These are phyloP conservation scores for Euglossa dilemma DNA, from an alignment of 1,140 invertebrate genomes.

Conservation along the genomic window DNA sequence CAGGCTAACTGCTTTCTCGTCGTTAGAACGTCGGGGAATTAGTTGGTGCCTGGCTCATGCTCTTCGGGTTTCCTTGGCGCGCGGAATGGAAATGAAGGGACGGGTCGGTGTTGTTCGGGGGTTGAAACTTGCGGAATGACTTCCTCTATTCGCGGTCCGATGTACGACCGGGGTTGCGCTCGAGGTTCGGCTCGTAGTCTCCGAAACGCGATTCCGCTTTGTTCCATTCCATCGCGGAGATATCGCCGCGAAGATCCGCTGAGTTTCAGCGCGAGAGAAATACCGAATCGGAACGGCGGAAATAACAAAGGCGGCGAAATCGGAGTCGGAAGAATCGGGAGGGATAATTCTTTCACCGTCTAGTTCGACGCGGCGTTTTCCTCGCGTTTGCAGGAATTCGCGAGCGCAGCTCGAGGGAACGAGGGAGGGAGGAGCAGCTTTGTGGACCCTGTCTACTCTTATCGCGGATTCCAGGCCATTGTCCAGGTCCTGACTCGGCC, in stretches of 20 bases:
- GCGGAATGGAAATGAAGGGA: slow-evolving; percentile 27
- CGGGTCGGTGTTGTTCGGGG: background rate
- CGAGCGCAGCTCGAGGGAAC: slow-evolving; percentile 16
- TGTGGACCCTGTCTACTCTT: slow-evolving; percentile 73
- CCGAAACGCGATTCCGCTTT: background rate
- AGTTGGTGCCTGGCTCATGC: background rate
- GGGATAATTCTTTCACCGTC: slow-evolving; percentile 48
- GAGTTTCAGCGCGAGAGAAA: too few relatives aligned
- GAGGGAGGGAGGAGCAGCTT: slow-evolving; percentile 48
- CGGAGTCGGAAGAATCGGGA: slow-evolving; percentile 5
- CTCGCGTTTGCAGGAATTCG: slow-evolving; percentile 30
- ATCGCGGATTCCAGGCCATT: slow-evolving; percentile 80
- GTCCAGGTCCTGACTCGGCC: slow-evolving; percentile 62
- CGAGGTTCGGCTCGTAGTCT: background rate
- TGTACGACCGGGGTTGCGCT: background rate
- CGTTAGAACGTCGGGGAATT: slow-evolving; percentile 12
- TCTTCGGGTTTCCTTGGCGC: background rate
- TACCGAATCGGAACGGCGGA: too few relatives aligned
- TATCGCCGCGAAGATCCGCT: background rate
- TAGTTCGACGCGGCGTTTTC: slow-evolving; percentile 3
- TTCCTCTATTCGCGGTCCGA: background rate
- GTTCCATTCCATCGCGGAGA: background rate
- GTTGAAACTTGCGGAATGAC: background rate
- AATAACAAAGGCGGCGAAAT: background rate
- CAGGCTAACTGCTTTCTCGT: slow-evolving; percentile 28